These are phyloP conservation scores for Hypotaenidia philippensis DNA, from an alignment of 2,797 vertebrate species.

Conservation along the genomic window DNA sequence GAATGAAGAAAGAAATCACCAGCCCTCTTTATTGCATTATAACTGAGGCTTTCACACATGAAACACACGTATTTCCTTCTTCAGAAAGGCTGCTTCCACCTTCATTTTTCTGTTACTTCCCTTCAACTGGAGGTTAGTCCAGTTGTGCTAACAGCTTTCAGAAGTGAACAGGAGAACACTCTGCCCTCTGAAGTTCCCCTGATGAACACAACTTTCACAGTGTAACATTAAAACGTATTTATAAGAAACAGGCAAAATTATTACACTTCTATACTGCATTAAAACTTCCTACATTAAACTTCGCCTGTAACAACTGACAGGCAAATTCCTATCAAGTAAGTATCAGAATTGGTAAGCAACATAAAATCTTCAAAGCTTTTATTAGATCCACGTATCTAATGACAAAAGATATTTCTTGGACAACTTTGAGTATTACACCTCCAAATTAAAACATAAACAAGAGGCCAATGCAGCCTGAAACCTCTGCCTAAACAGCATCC, in stretches of 20 bases:
- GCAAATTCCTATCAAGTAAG: not conserved
- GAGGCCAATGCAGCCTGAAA: not conserved
- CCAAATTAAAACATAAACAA: not conserved
- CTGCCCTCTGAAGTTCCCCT: not conserved
- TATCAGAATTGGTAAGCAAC: fast-evolving
- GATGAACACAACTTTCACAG: not conserved
- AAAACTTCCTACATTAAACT: not conserved
- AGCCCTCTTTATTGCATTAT: not conserved
- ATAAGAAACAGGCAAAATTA: not conserved
- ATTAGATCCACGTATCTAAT: not conserved
- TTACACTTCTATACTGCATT: not conserved
- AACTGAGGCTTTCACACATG: not conserved
- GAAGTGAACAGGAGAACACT: not conserved
- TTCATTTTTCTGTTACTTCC: not conserved
- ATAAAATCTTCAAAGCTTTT: not conserved
- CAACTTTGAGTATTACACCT: not conserved
- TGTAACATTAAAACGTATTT: not conserved
- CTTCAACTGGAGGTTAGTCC: not conserved
- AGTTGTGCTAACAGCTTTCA: not conserved
- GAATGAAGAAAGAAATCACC: not conserved
- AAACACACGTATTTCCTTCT: not conserved
- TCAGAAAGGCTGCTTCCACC: not conserved
- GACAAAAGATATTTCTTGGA: not conserved
- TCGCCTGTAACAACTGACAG: not conserved
- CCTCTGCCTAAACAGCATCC: not conserved